phyloP scores from a whole-genome alignment of 1,140 invertebrate genomes.

The Cydia strobilella region DNA sequence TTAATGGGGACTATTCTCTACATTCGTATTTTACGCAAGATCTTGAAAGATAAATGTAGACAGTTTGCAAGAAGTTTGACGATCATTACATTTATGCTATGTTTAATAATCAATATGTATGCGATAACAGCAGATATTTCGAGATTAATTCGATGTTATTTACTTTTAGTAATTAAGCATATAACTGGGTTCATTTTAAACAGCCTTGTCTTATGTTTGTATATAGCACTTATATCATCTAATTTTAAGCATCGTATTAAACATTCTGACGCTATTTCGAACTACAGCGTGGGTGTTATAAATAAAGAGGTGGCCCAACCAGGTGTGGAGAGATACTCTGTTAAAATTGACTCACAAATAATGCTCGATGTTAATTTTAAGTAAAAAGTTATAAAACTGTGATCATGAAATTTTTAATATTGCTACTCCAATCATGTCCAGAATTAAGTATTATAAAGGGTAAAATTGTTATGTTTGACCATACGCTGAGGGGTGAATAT shows the following conservation, averaged over 20 bases:
- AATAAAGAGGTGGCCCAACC: slow-evolving; percentile 6
- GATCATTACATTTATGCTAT: slow-evolving; percentile 63
- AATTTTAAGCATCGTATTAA: slow-evolving; percentile 47
- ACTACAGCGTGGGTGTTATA: slow-evolving; percentile 45
- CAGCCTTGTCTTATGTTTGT: slow-evolving; percentile 56
- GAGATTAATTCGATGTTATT: slow-evolving; percentile 51
- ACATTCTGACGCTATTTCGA: slow-evolving; percentile 40
- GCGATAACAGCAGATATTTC: slow-evolving; percentile 65
- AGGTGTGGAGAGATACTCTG: not conserved
- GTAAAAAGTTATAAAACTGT: not conserved
- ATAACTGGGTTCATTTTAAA: slow-evolving; percentile 62
- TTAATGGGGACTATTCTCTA: slow-evolving; percentile 59
- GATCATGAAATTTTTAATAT: not conserved
- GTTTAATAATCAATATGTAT: slow-evolving; percentile 66
- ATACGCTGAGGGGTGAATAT: no score
- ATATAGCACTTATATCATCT: slow-evolving; percentile 53
- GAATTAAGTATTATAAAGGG: no score
- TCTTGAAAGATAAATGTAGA: slow-evolving; percentile 62
- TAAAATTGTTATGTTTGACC: no score
- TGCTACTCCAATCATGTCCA: no score
- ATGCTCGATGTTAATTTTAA: slow-evolving; percentile 4
- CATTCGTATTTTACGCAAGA: slow-evolving; percentile 54
- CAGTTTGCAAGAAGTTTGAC: slow-evolving; percentile 63
- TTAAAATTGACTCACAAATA: slow-evolving; percentile 10
- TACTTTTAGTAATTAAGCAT: slow-evolving; percentile 53